Conservation (phyloP, 2,797 vertebrate species). For the Pipistrellus kuhlii region DNA sequence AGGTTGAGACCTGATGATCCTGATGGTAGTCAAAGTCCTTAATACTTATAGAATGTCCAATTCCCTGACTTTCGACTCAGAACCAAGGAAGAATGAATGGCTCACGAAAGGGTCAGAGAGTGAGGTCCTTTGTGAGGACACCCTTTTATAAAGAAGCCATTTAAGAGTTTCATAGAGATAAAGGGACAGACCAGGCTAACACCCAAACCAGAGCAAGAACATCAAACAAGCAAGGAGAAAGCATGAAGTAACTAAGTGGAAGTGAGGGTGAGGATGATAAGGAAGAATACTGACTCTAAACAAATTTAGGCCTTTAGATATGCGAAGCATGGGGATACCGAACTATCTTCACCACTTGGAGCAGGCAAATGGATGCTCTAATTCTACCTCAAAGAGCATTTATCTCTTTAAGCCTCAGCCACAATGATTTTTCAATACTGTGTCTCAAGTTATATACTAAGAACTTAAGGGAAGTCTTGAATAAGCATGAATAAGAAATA, state of each 20-base stretch:
- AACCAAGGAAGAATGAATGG: not conserved
- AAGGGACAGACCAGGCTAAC: not conserved
- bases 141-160: not conserved
- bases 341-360: not conserved
- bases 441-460: not conserved
- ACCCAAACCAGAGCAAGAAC: not conserved
- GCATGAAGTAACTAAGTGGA: not conserved
- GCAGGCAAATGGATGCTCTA: not conserved
- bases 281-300: not conserved
- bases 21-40: slow-evolving; percentile 12
- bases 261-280: not conserved
- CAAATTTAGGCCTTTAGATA: not conserved
- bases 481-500: not conserved
- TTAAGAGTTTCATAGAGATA: not conserved
- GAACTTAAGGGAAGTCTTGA: not conserved
- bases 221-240: not conserved
- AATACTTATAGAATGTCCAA: not conserved
- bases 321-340: not conserved
- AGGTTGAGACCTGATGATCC: not conserved
- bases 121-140: not conserved
- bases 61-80: not conserved
- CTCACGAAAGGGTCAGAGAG: not conserved
- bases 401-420: not conserved
- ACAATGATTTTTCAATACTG: not conserved
- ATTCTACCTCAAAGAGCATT: not conserved